Evolutionary conservation across 2,113 vertebrate genomes (phyloP).

Genomic region (Eulacestoma nigropectus): DNA sequence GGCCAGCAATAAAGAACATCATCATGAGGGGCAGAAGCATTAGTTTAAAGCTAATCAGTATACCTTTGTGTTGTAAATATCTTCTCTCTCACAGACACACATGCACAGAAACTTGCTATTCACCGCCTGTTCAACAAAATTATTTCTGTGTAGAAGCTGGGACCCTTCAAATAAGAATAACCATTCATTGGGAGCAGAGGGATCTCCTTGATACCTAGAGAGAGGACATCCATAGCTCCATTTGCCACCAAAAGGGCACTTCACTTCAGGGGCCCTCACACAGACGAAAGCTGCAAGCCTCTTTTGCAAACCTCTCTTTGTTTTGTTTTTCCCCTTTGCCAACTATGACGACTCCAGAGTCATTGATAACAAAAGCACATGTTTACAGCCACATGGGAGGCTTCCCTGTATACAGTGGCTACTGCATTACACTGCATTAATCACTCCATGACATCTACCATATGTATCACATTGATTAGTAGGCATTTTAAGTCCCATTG

Average conservation of each 20-base stretch:
- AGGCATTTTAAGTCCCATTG: constrained; percentile 31
- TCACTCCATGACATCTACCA: background rate
- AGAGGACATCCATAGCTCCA: background rate
- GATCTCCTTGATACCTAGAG: background rate
- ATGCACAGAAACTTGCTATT: background rate
- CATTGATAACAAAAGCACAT: constrained; percentile 48
- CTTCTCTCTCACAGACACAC: background rate
- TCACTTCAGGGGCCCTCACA: background rate
- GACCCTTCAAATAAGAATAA: background rate
- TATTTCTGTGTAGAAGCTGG: background rate
- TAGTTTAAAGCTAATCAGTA: background rate
- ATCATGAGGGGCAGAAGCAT: background rate
- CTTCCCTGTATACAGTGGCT: constrained; percentile 25
- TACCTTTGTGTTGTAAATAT: background rate
- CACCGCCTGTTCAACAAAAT: background rate
- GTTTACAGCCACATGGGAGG: constrained; percentile 34
- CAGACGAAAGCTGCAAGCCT: background rate
- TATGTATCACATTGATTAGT: constrained; percentile 9
- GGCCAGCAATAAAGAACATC: background rate
- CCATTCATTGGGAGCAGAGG: background rate
- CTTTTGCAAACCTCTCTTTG: background rate
- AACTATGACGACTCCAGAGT: background rate
- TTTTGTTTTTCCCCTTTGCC: constrained; percentile 7
- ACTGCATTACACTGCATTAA: constrained; percentile 8
- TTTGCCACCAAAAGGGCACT: background rate